Percentiles rank a stretch among this genome's conserved stretches.
Evolutionary conservation across 2,113 vertebrate species (phyloP).

Genomic region (Laterallus jamaicensis): DNA sequence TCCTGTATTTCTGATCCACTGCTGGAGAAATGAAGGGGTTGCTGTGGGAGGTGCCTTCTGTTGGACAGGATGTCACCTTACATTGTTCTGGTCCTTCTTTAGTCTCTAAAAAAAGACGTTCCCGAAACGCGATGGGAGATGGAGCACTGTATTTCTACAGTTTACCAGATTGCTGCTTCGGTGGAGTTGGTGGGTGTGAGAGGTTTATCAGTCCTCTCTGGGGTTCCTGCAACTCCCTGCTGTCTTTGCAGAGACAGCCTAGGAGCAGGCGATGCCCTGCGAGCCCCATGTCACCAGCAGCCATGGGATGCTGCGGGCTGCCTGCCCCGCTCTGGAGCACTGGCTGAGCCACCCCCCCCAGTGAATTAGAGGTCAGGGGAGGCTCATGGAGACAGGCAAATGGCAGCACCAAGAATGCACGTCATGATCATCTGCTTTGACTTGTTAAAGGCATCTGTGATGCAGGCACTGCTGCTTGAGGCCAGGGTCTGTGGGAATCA

Average conservation of each 20-base stretch:
- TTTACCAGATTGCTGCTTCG: not conserved
- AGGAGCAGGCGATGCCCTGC: not conserved
- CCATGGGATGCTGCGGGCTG: not conserved
- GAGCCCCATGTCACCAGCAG: not conserved
- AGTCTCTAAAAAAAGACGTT: not conserved
- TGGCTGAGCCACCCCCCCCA: not conserved
- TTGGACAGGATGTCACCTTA: not conserved
- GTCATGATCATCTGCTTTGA: accelerated
- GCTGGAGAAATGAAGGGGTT: not conserved
- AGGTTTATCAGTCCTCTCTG: not conserved
- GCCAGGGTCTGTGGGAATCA: accelerated
- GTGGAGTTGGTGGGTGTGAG: not conserved
- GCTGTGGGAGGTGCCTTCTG: not conserved
- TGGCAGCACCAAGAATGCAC: not conserved
- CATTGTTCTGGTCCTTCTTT: not conserved
- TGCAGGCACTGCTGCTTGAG: not conserved
- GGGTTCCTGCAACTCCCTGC: not conserved
- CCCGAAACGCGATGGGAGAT: not conserved
- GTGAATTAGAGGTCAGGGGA: not conserved
- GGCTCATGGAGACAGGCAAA: not conserved
- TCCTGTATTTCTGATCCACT: not conserved
- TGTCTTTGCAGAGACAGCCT: not conserved
- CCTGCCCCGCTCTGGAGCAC: not conserved
- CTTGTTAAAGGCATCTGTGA: not conserved
- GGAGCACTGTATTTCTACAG: not conserved